These are phyloP conservation scores for Pholis gunnellus DNA, from an alignment of 2,113 vertebrate species.

Conservation along the genomic window DNA sequence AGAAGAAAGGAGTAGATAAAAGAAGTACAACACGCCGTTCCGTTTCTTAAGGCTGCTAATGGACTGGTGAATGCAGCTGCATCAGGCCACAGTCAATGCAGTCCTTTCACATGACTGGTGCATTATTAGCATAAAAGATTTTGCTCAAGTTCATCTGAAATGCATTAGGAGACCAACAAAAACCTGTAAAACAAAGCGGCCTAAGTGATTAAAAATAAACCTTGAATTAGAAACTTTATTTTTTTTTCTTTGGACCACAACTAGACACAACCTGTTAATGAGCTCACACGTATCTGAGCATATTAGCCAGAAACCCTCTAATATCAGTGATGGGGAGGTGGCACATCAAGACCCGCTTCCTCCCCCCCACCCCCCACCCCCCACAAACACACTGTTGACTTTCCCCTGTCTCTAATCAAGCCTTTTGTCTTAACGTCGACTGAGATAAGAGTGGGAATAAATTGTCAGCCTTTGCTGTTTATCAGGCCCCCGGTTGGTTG, in stretches of 20 bases:
- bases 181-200: slow-evolving; percentile 31
- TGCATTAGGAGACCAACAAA: slow-evolving; percentile 35
- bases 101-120: slow-evolving; percentile 28
- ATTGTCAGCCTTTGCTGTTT: slow-evolving; percentile 67
- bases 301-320: not conserved
- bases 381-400: slow-evolving; percentile 65
- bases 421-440: slow-evolving; percentile 68
- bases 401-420: slow-evolving; percentile 78
- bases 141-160: slow-evolving; percentile 40
- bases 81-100: slow-evolving; percentile 30
- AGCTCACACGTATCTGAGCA: not conserved
- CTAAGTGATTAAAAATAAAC: slow-evolving; percentile 51
- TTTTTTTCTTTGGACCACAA: slow-evolving; percentile 1
- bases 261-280: not conserved
- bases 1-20: slow-evolving; percentile 19
- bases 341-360: slow-evolving; percentile 58
- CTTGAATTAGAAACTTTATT: slow-evolving; percentile 45
- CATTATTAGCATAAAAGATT: slow-evolving; percentile 34
- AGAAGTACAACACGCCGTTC: slow-evolving; percentile 20
- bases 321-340: slow-evolving; percentile 25
- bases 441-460: slow-evolving; percentile 78
- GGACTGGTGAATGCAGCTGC: slow-evolving; percentile 54
- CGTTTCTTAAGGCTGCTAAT: slow-evolving; percentile 55
- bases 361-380: slow-evolving; percentile 21
- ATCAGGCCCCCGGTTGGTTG: slow-evolving; percentile 63